These are phyloP conservation scores for Cephonodes hylas DNA, from an alignment of 2,888 invertebrate species.

Conservation along the genomic window DNA sequence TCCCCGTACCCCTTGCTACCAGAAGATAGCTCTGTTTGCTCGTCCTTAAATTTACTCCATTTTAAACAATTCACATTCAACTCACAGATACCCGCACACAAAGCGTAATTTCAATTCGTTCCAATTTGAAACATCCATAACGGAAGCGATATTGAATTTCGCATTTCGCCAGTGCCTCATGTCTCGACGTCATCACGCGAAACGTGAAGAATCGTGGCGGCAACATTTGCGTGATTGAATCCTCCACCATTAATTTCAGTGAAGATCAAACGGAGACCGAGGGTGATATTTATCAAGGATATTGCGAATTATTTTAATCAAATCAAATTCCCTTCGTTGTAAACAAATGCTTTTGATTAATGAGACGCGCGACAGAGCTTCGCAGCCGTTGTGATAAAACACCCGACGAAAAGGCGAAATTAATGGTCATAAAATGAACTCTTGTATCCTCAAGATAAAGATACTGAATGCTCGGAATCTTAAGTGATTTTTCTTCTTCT, in stretches of 20 bases:
- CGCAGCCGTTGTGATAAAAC: constrained; percentile 79
- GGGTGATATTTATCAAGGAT: constrained; percentile 82
- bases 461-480: constrained; percentile 77
- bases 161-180: constrained; percentile 3
- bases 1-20: constrained; percentile 59
- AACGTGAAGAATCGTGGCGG: constrained; percentile 48
- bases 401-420: constrained; percentile 78
- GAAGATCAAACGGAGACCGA: constrained; percentile 80
- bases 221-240: constrained; percentile 78
- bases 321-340: constrained; percentile 81
- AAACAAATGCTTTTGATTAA: constrained; percentile 82
- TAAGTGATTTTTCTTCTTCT: constrained; percentile 76
- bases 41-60: constrained; percentile 44
- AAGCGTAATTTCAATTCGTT: constrained; percentile 9
- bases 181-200: constrained; percentile 2
- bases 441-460: constrained; percentile 79
- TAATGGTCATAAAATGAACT: constrained; percentile 82
- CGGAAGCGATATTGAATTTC: constrained; percentile 8
- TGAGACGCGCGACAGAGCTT: constrained; percentile 80
- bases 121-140: constrained; percentile 7
- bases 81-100: not conserved
- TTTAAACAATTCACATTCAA: constrained; percentile 27
- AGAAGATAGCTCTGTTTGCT: constrained; percentile 64
- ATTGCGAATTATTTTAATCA: constrained; percentile 82
- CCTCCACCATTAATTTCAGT: constrained; percentile 78